phyloP scores from a whole-genome alignment of 1,140 invertebrate species.

The Euura lappo region DNA sequence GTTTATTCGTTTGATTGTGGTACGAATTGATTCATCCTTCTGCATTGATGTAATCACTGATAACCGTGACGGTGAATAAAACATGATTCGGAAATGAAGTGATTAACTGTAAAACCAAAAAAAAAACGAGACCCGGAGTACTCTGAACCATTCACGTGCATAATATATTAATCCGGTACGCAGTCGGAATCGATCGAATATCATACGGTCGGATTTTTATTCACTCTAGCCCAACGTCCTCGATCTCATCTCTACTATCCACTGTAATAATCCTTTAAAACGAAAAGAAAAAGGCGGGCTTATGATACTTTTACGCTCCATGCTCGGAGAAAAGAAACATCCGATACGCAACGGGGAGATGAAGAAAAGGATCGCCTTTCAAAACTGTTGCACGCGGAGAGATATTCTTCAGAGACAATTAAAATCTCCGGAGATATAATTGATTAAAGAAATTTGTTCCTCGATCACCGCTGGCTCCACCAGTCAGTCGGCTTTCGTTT shows the following conservation, averaged over 20 bases:
- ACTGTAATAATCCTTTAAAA: too few relatives aligned
- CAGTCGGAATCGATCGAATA: too few relatives aligned
- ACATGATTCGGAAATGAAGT: constrained; percentile 4
- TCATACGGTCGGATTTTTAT: too few relatives aligned
- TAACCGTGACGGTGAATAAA: neutral
- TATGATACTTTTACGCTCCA: too few relatives aligned
- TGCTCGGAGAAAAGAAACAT: too few relatives aligned
- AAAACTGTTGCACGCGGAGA: too few relatives aligned
- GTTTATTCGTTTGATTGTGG: neutral
- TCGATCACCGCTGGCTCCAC: neutral
- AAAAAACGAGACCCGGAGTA: neutral
- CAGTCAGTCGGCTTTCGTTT: neutral
- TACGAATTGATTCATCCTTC: too few relatives aligned
- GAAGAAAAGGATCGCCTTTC: too few relatives aligned
- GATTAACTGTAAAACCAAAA: neutral
- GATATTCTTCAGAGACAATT: neutral
- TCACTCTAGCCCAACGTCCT: too few relatives aligned
- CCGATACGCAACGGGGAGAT: too few relatives aligned
- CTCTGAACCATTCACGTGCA: neutral
- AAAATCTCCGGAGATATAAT: constrained; percentile 4
- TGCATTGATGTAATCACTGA: neutral
- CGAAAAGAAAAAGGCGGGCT: too few relatives aligned
- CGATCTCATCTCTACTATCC: too few relatives aligned
- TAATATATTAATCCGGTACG: constrained; percentile 8
- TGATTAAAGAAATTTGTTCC: constrained; percentile 5